A percentile compares a stretch with the other conserved stretches of the same genome.
Evolutionary conservation across 1,140 invertebrate genomes (phyloP).

Genomic region (Drosophila bocki): DNA sequence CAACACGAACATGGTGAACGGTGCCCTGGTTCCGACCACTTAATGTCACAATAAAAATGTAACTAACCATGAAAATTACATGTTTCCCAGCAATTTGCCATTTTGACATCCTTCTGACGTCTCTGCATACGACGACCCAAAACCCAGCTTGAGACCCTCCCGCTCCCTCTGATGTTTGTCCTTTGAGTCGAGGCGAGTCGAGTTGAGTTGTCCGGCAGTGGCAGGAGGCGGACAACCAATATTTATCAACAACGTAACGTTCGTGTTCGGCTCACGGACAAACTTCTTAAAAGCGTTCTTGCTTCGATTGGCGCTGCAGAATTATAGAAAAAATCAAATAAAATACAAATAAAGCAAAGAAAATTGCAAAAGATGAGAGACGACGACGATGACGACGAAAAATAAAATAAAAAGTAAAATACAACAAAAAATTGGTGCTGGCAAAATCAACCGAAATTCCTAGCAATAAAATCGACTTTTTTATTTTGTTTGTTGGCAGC

Average conservation of each 20-base stretch:
- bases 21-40: conserved; percentile 60
- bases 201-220: conserved; percentile 31
- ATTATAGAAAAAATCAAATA: conserved; percentile 76
- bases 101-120: conserved; percentile 71
- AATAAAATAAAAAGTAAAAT: conserved; percentile 26
- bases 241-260: conserved; percentile 80
- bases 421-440: conserved; percentile 1
- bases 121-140: conserved; percentile 52
- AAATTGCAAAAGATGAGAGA: conserved; percentile 53
- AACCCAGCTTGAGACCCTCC: conserved; percentile 4
- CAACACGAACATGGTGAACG: conserved; percentile 29
- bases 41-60: conserved; percentile 84
- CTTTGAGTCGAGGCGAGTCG: conserved; percentile 31
- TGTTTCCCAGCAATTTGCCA: conserved; percentile 81
- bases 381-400: neutral
- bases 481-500: conserved; percentile 66
- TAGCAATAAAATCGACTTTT: conserved; percentile 75
- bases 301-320: conserved; percentile 48
- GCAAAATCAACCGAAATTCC: conserved; percentile 43
- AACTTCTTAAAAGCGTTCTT: conserved; percentile 74
- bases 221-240: conserved; percentile 57
- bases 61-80: conserved; percentile 84
- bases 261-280: conserved; percentile 70
- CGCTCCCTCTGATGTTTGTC: conserved; percentile 38
- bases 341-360: conserved; percentile 61